phyloP scores from a whole-genome alignment of 2,888 invertebrate genomes.

The Agrenia bidenticulata region DNA sequence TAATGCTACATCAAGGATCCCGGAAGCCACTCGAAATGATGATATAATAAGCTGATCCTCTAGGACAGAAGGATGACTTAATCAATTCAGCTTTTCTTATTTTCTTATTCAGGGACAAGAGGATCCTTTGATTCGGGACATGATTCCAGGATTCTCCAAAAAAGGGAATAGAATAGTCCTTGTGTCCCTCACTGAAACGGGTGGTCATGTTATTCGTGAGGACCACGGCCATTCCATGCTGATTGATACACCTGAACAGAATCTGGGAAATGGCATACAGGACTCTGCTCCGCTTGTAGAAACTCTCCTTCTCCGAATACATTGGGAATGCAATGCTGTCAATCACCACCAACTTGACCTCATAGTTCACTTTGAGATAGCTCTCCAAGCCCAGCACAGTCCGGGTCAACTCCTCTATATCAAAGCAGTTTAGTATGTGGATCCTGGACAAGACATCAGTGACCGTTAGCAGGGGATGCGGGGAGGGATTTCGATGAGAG shows the following conservation, averaged over 20 bases:
- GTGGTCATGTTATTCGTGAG: constrained; percentile 45
- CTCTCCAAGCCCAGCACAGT: constrained; percentile 23
- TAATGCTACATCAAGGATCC: constrained; percentile 10
- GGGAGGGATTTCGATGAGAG: not conserved
- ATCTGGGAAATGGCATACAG: constrained; percentile 40
- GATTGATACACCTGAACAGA: constrained; percentile 31
- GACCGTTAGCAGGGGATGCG: constrained; percentile 3
- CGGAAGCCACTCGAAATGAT: constrained; percentile 27
- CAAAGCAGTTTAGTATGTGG: constrained; percentile 30
- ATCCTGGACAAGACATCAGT: constrained; percentile 30
- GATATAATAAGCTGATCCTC: constrained; percentile 18
- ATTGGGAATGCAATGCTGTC: constrained; percentile 45
- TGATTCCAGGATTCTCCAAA: constrained; percentile 42
- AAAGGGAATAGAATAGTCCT: constrained; percentile 32
- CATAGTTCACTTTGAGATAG: constrained; percentile 23
- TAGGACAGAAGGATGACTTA: constrained; percentile 10
- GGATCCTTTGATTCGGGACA: constrained; percentile 31
- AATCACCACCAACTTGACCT: constrained; percentile 39
- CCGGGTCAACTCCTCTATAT: constrained; percentile 20
- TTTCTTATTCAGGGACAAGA: constrained; percentile 7
- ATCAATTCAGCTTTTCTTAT: constrained; percentile 25
- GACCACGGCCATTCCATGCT: constrained; percentile 38
- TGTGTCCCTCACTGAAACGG: constrained; percentile 27
- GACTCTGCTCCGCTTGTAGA: constrained; percentile 23
- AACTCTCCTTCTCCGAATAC: constrained; percentile 25